These are phyloP conservation scores for Dryobates pubescens DNA, from an alignment of 2,797 vertebrate species.

Conservation along the genomic window DNA sequence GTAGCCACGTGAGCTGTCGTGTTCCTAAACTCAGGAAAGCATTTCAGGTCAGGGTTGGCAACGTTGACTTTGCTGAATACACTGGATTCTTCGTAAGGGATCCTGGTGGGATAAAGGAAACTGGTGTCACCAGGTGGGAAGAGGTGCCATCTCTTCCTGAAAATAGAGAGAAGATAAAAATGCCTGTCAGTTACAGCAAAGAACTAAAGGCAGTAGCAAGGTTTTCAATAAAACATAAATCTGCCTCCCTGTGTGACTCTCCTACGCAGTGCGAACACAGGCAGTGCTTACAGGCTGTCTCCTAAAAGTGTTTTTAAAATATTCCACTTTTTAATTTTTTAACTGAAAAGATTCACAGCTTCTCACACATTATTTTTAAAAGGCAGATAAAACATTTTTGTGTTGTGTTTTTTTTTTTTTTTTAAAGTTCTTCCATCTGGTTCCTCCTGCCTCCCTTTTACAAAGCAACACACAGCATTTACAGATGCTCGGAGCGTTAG, in stretches of 20 bases:
- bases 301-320: conserved; percentile 48
- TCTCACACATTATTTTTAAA: conserved; percentile 58
- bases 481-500: conserved; percentile 46
- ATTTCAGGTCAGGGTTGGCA: conserved; percentile 83
- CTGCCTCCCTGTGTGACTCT: conserved; percentile 45
- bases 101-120: conserved; percentile 92
- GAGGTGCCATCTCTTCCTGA: conserved; percentile 94
- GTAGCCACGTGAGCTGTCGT: conserved; percentile 82
- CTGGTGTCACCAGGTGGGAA: conserved; percentile 89
- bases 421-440: conserved; percentile 17
- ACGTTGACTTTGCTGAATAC: conserved; percentile 92
- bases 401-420: background rate
- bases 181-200: conserved; percentile 35
- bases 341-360: conserved; percentile 61
- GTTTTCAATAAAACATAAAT: conserved; percentile 62
- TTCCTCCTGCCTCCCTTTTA: conserved; percentile 12
- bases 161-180: conserved; percentile 59
- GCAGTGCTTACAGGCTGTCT: conserved; percentile 52
- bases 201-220: conserved; percentile 40
- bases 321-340: conserved; percentile 63
- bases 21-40: conserved; percentile 83
- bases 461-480: background rate
- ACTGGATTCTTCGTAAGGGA: conserved; percentile 98
- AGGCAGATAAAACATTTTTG: conserved; percentile 27
- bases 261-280: conserved; percentile 51